Evolutionary conservation across 92 coral and sea anemone genomes (phyloP).

Genomic region (Metridium senile): DNA sequence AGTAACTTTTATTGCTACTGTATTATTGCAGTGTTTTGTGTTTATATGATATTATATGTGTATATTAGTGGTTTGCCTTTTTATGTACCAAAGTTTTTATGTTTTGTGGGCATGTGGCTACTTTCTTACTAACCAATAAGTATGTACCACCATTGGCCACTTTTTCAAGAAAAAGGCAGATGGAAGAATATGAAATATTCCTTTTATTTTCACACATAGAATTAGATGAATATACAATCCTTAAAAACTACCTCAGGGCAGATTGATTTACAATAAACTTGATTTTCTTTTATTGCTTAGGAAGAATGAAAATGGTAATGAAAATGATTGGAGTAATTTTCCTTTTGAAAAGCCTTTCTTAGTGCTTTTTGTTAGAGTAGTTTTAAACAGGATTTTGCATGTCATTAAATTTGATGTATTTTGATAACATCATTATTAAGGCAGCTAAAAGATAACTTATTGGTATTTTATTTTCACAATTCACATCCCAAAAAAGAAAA

Average conservation of each 20-base stretch:
- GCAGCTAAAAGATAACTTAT: slow-evolving; percentile 26
- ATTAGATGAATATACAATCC: not conserved
- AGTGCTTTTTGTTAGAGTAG: slow-evolving; percentile 10
- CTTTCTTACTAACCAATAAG: slow-evolving; percentile 13
- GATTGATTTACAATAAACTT: not conserved
- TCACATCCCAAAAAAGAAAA: not conserved
- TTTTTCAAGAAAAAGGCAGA: slow-evolving; percentile 16
- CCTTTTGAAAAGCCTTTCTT: not conserved
- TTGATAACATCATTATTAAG: slow-evolving; percentile 21
- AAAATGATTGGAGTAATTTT: not conserved
- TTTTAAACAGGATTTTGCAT: slow-evolving; percentile 35
- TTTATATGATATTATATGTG: not conserved
- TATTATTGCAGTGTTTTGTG: not conserved
- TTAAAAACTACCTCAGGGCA: not conserved
- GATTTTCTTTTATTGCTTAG: not conserved
- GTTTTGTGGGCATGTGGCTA: slow-evolving; percentile 31
- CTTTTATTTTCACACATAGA: not conserved
- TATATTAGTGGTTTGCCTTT: slow-evolving; percentile 23
- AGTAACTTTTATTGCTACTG: not conserved
- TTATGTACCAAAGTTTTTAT: slow-evolving; percentile 4
- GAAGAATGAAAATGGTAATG: not conserved
- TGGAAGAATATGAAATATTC: not conserved
- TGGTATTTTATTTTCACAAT: slow-evolving; percentile 5
- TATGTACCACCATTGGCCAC: slow-evolving; percentile 3
- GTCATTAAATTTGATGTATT: slow-evolving; percentile 22